Percentiles rank a stretch among this genome's conserved stretches.
phyloP scores from a whole-genome alignment of 2,797 vertebrate genomes.

The Tokudaia muenninki region DNA sequence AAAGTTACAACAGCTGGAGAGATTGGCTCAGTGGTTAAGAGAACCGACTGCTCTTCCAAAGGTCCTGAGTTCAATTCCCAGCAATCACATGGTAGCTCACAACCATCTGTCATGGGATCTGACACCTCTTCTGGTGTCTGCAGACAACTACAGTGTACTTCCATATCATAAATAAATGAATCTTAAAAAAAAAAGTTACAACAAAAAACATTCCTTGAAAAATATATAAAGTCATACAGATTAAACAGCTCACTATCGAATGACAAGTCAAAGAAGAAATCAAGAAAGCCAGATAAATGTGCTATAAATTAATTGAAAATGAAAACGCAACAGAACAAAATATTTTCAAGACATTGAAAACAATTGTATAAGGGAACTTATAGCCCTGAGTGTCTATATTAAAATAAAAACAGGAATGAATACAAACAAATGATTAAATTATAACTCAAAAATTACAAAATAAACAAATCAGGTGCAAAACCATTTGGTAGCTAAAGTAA shows the following conservation, averaged over 20 bases:
- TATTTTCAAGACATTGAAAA: neutral
- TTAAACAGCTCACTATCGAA: no score
- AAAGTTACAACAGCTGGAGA: neutral
- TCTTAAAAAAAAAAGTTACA: neutral
- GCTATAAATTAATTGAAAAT: neutral
- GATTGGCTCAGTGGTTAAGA: no score
- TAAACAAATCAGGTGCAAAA: neutral
- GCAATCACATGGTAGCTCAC: no score
- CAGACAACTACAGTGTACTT: no score
- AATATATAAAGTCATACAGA: neutral
- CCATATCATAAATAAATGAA: no score
- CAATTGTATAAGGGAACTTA: neutral
- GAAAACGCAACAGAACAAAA: neutral
- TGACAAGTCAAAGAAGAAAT: neutral
- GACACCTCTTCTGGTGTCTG: no score
- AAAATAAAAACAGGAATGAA: neutral
- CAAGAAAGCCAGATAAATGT: neutral
- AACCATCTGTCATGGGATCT: no score
- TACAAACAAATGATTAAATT: neutral
- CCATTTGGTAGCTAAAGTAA: neutral
- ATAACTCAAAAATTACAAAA: neutral
- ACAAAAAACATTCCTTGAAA: neutral
- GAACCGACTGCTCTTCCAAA: no score
- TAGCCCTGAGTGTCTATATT: neutral
- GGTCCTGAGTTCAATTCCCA: no score